Evolutionary conservation across 2,113 vertebrate species (phyloP).

Genomic region (Larimichthys crocea): DNA sequence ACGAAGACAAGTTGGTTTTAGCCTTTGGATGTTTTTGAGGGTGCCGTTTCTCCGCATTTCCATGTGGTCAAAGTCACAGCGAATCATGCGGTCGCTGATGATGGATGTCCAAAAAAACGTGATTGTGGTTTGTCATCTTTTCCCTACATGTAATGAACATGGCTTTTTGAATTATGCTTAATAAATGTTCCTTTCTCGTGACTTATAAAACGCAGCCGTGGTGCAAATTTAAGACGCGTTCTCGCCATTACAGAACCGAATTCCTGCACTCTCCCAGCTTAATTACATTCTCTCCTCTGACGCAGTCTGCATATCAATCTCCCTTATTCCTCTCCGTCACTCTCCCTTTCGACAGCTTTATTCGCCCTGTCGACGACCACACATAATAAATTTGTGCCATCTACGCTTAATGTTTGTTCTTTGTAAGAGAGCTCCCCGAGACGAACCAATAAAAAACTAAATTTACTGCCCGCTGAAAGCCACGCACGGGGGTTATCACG

Average conservation of each 20-base stretch:
- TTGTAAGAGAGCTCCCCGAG: slow-evolving; percentile 61
- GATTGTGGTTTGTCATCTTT: slow-evolving; percentile 50
- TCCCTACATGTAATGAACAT: not conserved
- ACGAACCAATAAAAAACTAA: slow-evolving; percentile 67
- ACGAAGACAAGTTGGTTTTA: slow-evolving; percentile 25
- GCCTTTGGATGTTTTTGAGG: slow-evolving; percentile 25
- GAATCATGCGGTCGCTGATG: slow-evolving; percentile 1
- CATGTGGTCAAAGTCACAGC: slow-evolving; percentile 9
- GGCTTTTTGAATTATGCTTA: slow-evolving; percentile 3
- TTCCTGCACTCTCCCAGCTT: slow-evolving; percentile 49
- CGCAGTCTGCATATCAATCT: slow-evolving; percentile 59
- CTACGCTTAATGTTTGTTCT: slow-evolving; percentile 76
- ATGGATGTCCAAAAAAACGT: slow-evolving; percentile 14
- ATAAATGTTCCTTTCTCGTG: not conserved
- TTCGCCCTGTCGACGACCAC: slow-evolving; percentile 48
- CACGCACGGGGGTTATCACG: slow-evolving; percentile 61
- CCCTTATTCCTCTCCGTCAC: slow-evolving; percentile 54
- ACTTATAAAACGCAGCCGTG: no score
- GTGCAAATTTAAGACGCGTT: no score
- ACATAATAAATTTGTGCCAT: slow-evolving; percentile 74
- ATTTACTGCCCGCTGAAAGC: slow-evolving; percentile 73
- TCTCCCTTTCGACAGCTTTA: slow-evolving; percentile 68
- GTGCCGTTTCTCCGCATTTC: not conserved
- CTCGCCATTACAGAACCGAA: not conserved
- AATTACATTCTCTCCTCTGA: slow-evolving; percentile 60